Conservation (phyloP, 1,140 invertebrate species). For the Aphaenogaster ashmeadi region DNA sequence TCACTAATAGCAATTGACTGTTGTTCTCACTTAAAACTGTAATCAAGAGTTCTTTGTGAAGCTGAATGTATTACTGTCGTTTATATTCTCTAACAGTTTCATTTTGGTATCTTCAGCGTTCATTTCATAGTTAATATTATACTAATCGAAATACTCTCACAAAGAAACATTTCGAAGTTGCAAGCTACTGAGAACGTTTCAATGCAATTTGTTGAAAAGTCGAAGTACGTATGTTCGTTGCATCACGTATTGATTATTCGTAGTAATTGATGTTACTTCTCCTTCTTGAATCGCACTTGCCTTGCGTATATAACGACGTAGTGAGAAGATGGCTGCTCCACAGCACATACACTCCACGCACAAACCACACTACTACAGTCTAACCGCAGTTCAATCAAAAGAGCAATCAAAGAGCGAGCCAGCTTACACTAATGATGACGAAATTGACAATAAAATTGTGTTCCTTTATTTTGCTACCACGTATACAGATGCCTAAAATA, state of each 20-base stretch:
- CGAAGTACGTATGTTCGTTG: not conserved
- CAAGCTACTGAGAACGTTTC: constrained; percentile 49
- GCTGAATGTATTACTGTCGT: constrained; percentile 7
- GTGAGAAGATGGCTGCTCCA: constrained; percentile 84
- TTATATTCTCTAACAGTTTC: constrained; percentile 54
- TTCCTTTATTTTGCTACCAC: constrained; percentile 73
- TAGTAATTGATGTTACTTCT: constrained; percentile 47
- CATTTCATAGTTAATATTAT: constrained; percentile 25
- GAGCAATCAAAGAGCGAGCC: constrained; percentile 84
- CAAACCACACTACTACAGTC: constrained; percentile 85
- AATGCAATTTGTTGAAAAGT: constrained; percentile 12
- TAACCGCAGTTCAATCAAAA: constrained; percentile 84
- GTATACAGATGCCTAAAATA: constrained; percentile 86
- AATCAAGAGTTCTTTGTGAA: constrained; percentile 52
- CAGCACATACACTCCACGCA: constrained; percentile 85
- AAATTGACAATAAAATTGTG: constrained; percentile 81
- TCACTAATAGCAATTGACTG: constrained; percentile 42
- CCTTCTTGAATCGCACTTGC: constrained; percentile 49
- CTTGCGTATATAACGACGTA: constrained; percentile 50
- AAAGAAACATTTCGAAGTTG: constrained; percentile 23
- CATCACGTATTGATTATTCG: not conserved
- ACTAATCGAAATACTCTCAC: constrained; percentile 35
- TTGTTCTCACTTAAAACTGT: constrained; percentile 42
- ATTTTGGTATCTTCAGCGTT: constrained; percentile 34
- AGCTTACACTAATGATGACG: constrained; percentile 87